Conservation (phyloP, 2,113 vertebrate genomes). For the Epinephelus lanceolatus region DNA sequence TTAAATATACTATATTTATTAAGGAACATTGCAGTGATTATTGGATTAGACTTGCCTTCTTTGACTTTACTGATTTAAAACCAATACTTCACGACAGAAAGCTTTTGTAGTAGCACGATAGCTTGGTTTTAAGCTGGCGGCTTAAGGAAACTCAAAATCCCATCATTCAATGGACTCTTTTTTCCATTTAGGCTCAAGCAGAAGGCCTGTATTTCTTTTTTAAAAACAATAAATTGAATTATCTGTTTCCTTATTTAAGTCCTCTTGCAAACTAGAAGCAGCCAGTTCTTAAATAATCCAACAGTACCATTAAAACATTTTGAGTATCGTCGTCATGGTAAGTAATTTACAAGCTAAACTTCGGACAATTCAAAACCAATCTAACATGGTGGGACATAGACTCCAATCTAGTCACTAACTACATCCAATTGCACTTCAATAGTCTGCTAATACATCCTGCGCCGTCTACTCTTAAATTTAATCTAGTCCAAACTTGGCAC, state of each 20-base stretch:
- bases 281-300: constrained; percentile 1
- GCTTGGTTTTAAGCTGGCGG: constrained; percentile 19
- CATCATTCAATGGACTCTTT: constrained; percentile 5
- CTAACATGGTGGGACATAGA: constrained; percentile 14
- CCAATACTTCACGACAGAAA: constrained; percentile 7
- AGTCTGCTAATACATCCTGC: constrained; percentile 25
- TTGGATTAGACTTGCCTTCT: constrained; percentile 22
- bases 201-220: background rate
- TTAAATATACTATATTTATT: constrained; percentile 47
- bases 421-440: constrained; percentile 64
- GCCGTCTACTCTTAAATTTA: constrained; percentile 8
- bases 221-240: constrained; percentile 10
- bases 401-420: constrained; percentile 9
- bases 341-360: constrained; percentile 17
- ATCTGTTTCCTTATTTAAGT: constrained; percentile 6
- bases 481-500: constrained; percentile 70
- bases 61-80: constrained; percentile 12
- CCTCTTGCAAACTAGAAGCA: constrained; percentile 24
- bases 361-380: constrained; percentile 32
- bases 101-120: background rate
- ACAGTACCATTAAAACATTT: constrained; percentile 22
- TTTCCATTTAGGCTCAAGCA: background rate
- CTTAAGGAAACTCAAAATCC: constrained; percentile 15
- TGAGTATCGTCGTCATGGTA: background rate
- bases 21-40: constrained; percentile 12